A percentile compares a stretch with the other conserved stretches of the same genome.
These are phyloP conservation scores for Lycaon pictus DNA, from an alignment of 2,113 vertebrate genomes.

Conservation along the genomic window DNA sequence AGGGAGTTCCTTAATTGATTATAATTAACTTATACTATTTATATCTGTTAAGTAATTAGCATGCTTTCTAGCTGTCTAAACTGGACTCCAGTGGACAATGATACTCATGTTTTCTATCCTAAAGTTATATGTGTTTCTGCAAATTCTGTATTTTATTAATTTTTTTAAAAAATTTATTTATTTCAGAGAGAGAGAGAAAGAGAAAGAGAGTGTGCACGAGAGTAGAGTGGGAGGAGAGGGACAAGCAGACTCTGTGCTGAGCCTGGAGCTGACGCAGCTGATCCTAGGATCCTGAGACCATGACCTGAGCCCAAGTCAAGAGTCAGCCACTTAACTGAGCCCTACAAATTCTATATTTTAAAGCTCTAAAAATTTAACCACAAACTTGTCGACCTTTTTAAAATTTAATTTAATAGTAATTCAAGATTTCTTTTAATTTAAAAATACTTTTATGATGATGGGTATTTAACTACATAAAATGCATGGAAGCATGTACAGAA, in stretches of 20 bases:
- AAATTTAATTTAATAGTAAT: not conserved
- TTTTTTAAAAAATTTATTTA: not conserved
- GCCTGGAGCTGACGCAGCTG: not conserved
- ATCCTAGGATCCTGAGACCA: not conserved
- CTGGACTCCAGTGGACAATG: not conserved
- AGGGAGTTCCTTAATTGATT: not conserved
- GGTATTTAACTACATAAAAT: conserved; percentile 2
- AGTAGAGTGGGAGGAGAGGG: not conserved
- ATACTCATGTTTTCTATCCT: not conserved
- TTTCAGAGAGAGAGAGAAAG: not conserved
- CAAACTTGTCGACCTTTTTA: not conserved
- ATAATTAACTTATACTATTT: not conserved
- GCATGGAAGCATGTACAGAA: not conserved
- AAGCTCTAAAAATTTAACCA: not conserved
- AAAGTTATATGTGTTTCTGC: not conserved
- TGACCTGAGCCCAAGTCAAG: not conserved
- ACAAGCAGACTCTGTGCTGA: not conserved
- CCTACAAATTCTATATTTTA: not conserved
- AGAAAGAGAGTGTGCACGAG: not conserved
- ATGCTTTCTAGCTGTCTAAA: not conserved
- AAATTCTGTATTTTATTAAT: not conserved
- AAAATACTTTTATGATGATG: not conserved
- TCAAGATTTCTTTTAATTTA: not conserved
- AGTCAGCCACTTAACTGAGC: not conserved
- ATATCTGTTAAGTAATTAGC: not conserved